Base-by-base conservation (phyloP, 1,140 invertebrate species). In the Colletes latitarsis region DNA sequence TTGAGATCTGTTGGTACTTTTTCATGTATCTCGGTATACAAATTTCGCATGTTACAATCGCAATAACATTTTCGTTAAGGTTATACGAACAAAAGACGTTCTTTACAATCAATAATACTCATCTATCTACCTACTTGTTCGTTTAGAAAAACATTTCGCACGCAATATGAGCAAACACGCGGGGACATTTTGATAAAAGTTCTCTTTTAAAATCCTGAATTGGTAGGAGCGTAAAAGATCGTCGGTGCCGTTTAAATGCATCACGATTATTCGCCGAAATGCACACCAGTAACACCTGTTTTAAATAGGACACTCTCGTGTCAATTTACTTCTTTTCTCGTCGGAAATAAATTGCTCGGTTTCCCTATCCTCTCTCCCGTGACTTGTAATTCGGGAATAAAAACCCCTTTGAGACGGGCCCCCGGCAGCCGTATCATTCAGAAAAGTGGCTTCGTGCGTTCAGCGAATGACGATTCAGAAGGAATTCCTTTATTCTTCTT, bases 261-360 rank as follows among this genome's bases (percentile, higher is more conserved):
- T 30, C 30, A 71, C 57, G 67, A n/a, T 62, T 39, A 17, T 19
- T 30, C 14, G 43, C 4, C 12, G 67, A 71, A 70, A 58, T 21
- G 52, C 43, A 17, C 67, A 52, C 21, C 46, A 39, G 67, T 60
- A 62, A 71, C 67, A 77, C 75, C 67, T 71, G 75, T 71, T 73
- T 78, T 46, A 72, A 78, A 73, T 64, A 55, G 77, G 39, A 64
- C 49, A 58, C 69, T 73, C 21, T 57, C 70, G 60, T 52, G 49
- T 79, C 52, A 62, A 73, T 79, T 79, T 66, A 78, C n/a, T 70
- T 43, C 30, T 60, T n/a, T 55, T 3, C 41, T 19, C 21, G n/a
- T 14, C 15, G 39, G 19, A 66, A 55, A 79, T 79, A 69, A 60
- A 77, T 77, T 19, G 57, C 46, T 17, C 60, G 49, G 49, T 63